Percentiles rank a stretch among this genome's conserved stretches.
Evolutionary conservation across 1,140 invertebrate species (phyloP).

Genomic region (Trypoxylus dichotomus): DNA sequence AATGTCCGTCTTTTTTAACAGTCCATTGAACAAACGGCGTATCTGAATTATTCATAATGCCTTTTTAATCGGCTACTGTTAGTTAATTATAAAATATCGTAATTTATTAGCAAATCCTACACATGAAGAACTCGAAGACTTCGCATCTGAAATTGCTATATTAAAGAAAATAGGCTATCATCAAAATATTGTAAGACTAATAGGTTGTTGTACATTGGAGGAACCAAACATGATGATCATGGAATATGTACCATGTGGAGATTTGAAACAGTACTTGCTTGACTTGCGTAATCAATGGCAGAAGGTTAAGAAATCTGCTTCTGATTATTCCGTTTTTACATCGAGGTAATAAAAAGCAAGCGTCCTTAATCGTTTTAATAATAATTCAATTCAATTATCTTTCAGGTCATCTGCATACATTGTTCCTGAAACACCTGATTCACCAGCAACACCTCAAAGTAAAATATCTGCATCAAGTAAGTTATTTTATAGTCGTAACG

Average conservation of each 20-base stretch:
- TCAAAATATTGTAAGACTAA: constrained; percentile 74
- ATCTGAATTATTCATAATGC: too few species aligned
- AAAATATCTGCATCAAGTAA: constrained; percentile 1
- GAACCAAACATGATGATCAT: constrained; percentile 73
- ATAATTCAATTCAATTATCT: background rate
- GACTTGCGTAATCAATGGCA: constrained; percentile 48
- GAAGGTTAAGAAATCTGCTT: background rate
- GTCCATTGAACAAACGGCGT: too few species aligned
- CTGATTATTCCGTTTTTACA: background rate
- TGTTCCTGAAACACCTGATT: background rate
- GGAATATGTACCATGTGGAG: constrained; percentile 79
- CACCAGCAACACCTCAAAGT: background rate
- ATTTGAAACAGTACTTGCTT: constrained; percentile 61
- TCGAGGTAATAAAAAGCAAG: background rate
- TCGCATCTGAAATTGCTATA: constrained; percentile 77
- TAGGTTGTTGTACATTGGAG: constrained; percentile 76
- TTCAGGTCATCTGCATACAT: constrained; percentile 4
- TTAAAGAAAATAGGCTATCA: constrained; percentile 77
- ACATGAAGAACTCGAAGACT: constrained; percentile 64
- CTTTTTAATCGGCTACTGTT: background rate
- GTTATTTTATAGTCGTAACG: background rate
- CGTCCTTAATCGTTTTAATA: background rate
- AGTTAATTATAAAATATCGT: background rate
- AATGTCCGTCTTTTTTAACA: too few species aligned
- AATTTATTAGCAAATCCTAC: background rate